Conservation (phyloP, 2,113 vertebrate species). For the Sylvietta virens region DNA sequence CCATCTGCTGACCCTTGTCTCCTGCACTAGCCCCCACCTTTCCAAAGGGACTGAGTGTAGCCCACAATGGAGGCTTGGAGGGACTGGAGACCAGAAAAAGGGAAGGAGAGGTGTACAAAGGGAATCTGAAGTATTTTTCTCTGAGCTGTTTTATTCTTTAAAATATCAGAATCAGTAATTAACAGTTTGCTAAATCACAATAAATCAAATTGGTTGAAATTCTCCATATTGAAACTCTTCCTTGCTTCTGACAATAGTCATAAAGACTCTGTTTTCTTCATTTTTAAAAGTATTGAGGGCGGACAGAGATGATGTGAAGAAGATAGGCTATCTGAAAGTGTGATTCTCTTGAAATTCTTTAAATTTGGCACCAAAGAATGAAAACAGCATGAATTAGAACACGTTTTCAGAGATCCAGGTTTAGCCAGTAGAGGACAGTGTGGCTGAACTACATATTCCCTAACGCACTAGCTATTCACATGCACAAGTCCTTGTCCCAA, state of each 20-base stretch:
- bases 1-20: neutral
- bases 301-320: neutral
- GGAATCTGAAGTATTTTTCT: neutral
- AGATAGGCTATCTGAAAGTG: neutral
- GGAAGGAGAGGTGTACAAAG: neutral
- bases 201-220: neutral
- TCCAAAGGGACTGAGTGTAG: neutral
- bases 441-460: neutral
- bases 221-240: neutral
- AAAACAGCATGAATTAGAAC: neutral
- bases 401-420: neutral
- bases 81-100: neutral
- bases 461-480: neutral
- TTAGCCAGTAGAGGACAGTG: constrained; percentile 23
- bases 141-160: neutral
- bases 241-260: neutral
- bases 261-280: neutral
- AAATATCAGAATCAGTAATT: neutral
- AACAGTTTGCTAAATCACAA: neutral
- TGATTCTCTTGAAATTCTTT: neutral
- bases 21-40: neutral
- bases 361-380: neutral
- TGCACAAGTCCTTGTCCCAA: neutral
- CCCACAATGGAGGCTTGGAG: neutral
- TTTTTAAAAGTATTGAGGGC: neutral